Evolutionary conservation across 1,140 invertebrate genomes (phyloP), one percentile per base, ranked within the genome.

Genomic region (Drosophila ogumai): DNA sequence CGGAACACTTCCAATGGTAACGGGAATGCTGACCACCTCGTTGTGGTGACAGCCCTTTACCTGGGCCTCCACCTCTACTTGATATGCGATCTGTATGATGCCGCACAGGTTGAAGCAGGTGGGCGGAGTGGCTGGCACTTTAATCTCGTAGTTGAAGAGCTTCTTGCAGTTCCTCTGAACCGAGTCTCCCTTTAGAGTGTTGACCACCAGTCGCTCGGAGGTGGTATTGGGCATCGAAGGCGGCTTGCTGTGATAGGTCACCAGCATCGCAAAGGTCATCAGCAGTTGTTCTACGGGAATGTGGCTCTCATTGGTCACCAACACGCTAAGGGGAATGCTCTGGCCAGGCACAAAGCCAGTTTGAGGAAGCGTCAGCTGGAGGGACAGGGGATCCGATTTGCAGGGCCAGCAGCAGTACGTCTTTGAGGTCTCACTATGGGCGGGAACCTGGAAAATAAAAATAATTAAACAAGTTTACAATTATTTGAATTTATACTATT

Each of bases 1-100:
- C 6, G 95, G 94, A 46, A 95, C 84, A 56, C 94, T 95, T 13
- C 95, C 95, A 63, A 95, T 93, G 7, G 93, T 93, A 19, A 95
- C 80, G 1, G 93, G 90, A 6, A 93, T 88, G 17, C 87, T 92
- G 28, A 84, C 54, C 5, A 57, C 54, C 46, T 95, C 86, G 79
- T 95, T 94, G 17, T 79, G 75, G 82, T 94, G 93, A 19, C 86
- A 80, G 9, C 92, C 92, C 38, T 86, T 82, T 7, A 93, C 87
- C 61, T 75, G 82, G 3, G 92, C 91, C 66, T 90, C 90, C 4
- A 96, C 94, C 90, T 95, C 94, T 8, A 96, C 74, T 74, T 94
- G 93, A 92, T 96, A 96, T 71, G 95, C 94, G 55, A 96, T 92
- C 90, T 96, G 95, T 58, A 96, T 96, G 43, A 96, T 94, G 40